Conservation (phyloP, 2,888 invertebrate genomes). For the Polylopha cassiicola region DNA sequence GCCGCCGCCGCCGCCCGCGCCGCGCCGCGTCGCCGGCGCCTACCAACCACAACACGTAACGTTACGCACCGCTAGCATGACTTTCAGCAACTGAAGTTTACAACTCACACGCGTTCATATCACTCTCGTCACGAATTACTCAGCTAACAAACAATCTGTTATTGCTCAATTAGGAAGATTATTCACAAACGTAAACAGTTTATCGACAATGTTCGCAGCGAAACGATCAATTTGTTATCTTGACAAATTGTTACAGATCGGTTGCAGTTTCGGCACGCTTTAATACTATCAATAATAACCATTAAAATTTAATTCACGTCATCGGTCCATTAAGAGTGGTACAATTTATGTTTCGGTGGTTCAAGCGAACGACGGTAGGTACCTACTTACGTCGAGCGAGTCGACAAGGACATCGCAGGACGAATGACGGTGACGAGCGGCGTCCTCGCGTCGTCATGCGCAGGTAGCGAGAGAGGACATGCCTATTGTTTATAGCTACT, state of each 20-base stretch:
- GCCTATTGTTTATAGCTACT: slow-evolving; percentile 74
- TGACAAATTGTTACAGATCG: slow-evolving; percentile 9
- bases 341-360: slow-evolving; percentile 20
- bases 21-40: slow-evolving; percentile 27
- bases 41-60: slow-evolving; percentile 19
- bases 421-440: slow-evolving; percentile 56
- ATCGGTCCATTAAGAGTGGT: slow-evolving; percentile 6
- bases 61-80: slow-evolving; percentile 17
- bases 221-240: slow-evolving; percentile 9
- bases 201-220: background rate
- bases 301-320: slow-evolving; percentile 12
- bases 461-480: slow-evolving; percentile 73
- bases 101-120: background rate
- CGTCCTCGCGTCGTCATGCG: slow-evolving; percentile 68
- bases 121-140: too few species aligned
- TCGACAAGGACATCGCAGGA: slow-evolving; percentile 65
- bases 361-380: too few species aligned
- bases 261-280: background rate
- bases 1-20: slow-evolving; percentile 34
- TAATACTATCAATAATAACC: slow-evolving; percentile 4
- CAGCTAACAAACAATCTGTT: too few species aligned
- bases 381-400: slow-evolving; percentile 42
- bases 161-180: too few species aligned
- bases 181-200: background rate
- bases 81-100: slow-evolving; percentile 18